Evolutionary conservation across 2,888 invertebrate genomes (phyloP).

Genomic region (Lumbricus terrestris): DNA sequence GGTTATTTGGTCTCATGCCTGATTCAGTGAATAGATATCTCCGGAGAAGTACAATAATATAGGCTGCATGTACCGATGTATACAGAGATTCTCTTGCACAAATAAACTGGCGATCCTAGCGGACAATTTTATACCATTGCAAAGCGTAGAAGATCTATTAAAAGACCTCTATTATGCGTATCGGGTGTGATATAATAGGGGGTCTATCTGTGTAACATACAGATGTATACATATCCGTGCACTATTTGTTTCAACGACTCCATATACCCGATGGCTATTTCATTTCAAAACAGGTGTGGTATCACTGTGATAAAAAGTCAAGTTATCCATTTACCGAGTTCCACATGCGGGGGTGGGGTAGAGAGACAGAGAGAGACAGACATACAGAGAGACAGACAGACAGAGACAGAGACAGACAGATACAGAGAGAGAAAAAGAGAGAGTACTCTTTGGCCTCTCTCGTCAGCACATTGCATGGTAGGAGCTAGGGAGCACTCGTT

Average conservation of each 20-base stretch:
- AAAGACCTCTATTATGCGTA: no score
- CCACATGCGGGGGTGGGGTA: background rate
- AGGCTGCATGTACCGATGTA: background rate
- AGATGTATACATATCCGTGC: background rate
- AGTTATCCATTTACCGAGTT: background rate
- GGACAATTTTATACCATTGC: background rate
- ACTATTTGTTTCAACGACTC: background rate
- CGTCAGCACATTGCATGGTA: background rate
- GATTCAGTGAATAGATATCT: background rate
- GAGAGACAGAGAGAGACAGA: no score
- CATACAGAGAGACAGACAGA: no score
- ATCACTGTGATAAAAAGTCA: background rate
- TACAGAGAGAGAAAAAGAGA: no score
- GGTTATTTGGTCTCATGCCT: background rate
- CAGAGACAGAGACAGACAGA: no score
- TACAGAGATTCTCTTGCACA: background rate
- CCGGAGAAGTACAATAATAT: background rate
- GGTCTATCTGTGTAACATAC: no score
- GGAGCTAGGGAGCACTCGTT: background rate
- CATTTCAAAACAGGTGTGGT: slow-evolving; percentile 3
- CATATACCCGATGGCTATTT: background rate
- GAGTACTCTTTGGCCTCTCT: background rate
- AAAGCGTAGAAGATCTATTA: background rate
- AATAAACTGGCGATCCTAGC: background rate
- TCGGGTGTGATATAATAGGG: background rate